Base-by-base conservation (phyloP, 2,113 vertebrate genomes). In the Electrona antarctica region DNA sequence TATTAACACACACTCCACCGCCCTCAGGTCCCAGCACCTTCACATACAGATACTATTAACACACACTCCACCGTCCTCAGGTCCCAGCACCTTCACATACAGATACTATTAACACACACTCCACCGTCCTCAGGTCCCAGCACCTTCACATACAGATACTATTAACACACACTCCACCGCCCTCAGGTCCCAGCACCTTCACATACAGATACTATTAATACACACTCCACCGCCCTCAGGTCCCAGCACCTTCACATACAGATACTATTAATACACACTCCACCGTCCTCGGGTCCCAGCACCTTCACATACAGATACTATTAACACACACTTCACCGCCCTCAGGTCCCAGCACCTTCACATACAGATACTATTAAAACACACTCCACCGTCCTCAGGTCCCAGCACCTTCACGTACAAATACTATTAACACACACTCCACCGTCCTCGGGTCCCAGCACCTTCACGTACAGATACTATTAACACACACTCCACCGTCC, bases 21-120 rank as follows among this genome's bases (percentile, higher is more conserved):
- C 95, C 78, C 78, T 78, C 66, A 96, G 68, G 70, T 92, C 87
- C 97, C 97, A 99, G 79, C 92, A 95, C 77, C 97, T 98, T 14
- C 62, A 79, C 66, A 50, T 52, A 21, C 21, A 21, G n/a, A n/a
- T n/a, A n/a, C n/a, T n/a, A n/a, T n/a, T n/a, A n/a, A n/a, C n/a
- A n/a, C n/a, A n/a, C n/a, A n/a, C n/a, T n/a, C n/a, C n/a, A n/a
- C 93, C 0, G 85, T 95, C 78, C 78, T 78, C 66, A 96, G 68
- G 70, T 92, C 87, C 97, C 97, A 99, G 79, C 92, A 95, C 77
- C 97, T 98, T 14, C 62, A 79, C 66, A 50, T 52, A 21, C 21
- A 21, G n/a, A n/a, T n/a, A n/a, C n/a, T n/a, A n/a, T n/a, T n/a
- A n/a, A n/a, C n/a, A n/a, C n/a, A n/a, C n/a, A n/a, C n/a, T n/a